Conservation (phyloP, 2,113 vertebrate genomes). For the Eidolon helvum region DNA sequence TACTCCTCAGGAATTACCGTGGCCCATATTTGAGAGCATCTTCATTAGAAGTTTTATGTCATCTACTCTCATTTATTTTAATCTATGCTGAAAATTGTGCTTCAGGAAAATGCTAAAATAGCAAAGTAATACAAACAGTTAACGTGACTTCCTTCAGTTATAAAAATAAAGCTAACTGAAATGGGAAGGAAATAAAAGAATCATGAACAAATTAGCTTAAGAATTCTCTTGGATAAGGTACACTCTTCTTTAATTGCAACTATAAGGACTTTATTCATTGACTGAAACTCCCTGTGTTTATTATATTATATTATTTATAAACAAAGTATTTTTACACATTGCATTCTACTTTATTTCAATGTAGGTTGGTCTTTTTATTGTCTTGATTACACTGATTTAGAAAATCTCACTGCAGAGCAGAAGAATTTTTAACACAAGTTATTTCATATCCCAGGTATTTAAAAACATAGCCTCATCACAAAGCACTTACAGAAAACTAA, state of each 20-base stretch:
- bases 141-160: not conserved
- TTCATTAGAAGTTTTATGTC: not conserved
- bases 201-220: not conserved
- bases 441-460: conserved; percentile 30
- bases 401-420: conserved; percentile 19
- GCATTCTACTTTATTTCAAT: not conserved
- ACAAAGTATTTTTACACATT: conserved; percentile 7
- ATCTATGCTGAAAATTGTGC: not conserved
- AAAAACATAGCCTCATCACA: not conserved
- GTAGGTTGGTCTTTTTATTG: not conserved
- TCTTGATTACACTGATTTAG: conserved; percentile 8
- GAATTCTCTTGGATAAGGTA: not conserved
- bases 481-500: not conserved
- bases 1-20: not conserved
- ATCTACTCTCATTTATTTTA: not conserved
- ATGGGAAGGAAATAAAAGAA: not conserved
- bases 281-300: not conserved
- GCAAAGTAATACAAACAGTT: not conserved
- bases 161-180: not conserved
- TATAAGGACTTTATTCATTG: not conserved
- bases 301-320: conserved; percentile 48
- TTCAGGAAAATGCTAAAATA: not conserved
- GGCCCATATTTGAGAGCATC: not conserved
- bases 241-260: not conserved
- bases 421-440: conserved; percentile 1